phyloP scores from a whole-genome alignment of 1,140 invertebrate species.

The Trichonephila inaurata region DNA sequence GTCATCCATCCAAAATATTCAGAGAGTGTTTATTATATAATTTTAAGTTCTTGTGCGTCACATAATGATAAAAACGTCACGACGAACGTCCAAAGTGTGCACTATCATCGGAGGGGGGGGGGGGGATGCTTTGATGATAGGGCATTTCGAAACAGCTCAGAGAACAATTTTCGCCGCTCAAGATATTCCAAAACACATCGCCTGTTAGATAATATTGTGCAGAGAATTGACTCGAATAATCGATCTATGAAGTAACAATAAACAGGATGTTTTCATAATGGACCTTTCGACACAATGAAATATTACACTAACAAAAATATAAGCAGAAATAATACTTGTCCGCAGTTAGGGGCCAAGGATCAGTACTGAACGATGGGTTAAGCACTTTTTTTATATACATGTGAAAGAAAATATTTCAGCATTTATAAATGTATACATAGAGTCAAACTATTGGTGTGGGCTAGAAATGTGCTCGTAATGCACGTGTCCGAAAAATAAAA shows the following conservation, averaged over 20 bases:
- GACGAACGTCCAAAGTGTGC: background rate
- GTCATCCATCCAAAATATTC: background rate
- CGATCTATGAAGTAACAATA: background rate
- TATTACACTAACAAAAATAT: background rate
- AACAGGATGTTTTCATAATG: background rate
- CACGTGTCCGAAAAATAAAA: too few species aligned
- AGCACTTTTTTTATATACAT: too few species aligned
- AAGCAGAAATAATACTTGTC: too few species aligned
- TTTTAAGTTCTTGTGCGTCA: background rate
- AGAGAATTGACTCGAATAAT: slow-evolving; percentile 15
- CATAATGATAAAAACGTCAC: slow-evolving; percentile 8
- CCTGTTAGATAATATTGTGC: background rate
- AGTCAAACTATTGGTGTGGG: too few species aligned
- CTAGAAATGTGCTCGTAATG: too few species aligned
- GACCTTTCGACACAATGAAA: background rate
- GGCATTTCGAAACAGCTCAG: background rate
- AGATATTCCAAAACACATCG: background rate
- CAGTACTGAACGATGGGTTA: too few species aligned
- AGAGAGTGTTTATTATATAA: background rate
- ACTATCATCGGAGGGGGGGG: background rate
- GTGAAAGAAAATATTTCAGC: too few species aligned
- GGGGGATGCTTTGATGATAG: background rate
- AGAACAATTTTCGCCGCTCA: background rate
- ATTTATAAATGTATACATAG: too few species aligned
- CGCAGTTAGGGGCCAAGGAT: too few species aligned